phyloP scores from a whole-genome alignment of 2,113 vertebrate genomes.

The Thomomys bottae region DNA sequence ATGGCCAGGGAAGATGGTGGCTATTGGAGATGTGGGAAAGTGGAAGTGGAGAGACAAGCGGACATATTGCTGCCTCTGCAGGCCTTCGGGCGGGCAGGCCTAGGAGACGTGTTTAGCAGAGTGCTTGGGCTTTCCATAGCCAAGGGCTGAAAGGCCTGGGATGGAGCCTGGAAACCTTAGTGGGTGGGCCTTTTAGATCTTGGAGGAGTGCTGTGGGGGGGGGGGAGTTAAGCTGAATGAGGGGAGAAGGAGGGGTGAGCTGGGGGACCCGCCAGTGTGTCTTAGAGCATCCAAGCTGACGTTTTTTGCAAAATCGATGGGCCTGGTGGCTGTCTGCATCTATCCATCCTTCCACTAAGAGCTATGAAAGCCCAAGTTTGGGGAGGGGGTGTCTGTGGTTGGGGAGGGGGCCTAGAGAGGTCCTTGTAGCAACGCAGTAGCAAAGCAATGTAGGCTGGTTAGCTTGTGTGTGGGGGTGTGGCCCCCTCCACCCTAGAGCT shows the following conservation, averaged over 20 bases:
- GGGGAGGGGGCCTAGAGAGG: background rate
- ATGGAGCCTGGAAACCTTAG: background rate
- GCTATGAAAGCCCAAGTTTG: background rate
- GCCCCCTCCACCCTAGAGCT: slow-evolving; percentile 44
- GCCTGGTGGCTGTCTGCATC: background rate
- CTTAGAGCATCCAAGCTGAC: background rate
- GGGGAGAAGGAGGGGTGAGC: too few relatives aligned
- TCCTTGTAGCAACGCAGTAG: background rate
- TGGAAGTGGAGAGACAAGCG: slow-evolving; percentile 76
- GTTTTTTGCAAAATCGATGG: background rate
- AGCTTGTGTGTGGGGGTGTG: slow-evolving; percentile 68
- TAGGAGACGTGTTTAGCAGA: background rate
- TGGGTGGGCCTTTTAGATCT: background rate
- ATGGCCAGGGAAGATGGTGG: slow-evolving; percentile 77
- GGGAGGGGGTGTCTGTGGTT: background rate
- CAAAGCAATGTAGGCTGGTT: background rate
- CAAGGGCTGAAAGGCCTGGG: background rate
- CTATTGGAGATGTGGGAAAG: slow-evolving; percentile 63
- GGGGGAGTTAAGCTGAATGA: background rate
- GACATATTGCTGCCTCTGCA: slow-evolving; percentile 72
- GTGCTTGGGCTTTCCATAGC: too few relatives aligned
- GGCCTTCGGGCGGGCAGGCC: background rate
- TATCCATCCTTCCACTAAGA: background rate
- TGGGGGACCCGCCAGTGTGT: background rate
- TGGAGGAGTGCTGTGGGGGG: background rate